These are phyloP conservation scores for Nemotelus nigrinus DNA, from an alignment of 2,888 invertebrate species.

Conservation along the genomic window DNA sequence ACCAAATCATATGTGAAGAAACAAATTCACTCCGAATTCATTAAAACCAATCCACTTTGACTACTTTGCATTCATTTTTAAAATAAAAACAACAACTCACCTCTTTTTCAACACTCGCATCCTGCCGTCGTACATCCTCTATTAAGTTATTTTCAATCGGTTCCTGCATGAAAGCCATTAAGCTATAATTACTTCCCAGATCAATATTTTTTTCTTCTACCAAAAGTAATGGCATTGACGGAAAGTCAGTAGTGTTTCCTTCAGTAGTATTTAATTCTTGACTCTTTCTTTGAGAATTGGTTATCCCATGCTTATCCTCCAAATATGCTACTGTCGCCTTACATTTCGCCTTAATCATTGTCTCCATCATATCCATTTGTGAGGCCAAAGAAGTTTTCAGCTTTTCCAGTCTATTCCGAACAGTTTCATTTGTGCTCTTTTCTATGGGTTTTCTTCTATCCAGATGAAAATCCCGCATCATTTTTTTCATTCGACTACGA, in stretches of 20 bases:
- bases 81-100: neutral
- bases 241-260: neutral
- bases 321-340: conserved; percentile 57
- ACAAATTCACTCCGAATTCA: too few species aligned
- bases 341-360: conserved; percentile 57
- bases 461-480: conserved; percentile 36
- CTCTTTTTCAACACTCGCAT: conserved; percentile 15
- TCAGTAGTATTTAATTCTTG: neutral
- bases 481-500: conserved; percentile 51
- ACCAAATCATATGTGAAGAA: too few species aligned
- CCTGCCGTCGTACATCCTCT: conserved; percentile 41
- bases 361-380: conserved; percentile 58
- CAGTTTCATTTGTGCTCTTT: conserved; percentile 37
- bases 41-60: too few species aligned
- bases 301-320: conserved; percentile 49
- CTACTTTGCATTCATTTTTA: too few species aligned
- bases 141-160: conserved; percentile 45
- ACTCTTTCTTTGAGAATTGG: neutral
- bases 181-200: neutral
- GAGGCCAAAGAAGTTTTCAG: conserved; percentile 56
- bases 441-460: conserved; percentile 45
- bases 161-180: conserved; percentile 25
- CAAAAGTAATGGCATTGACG: conserved; percentile 29
- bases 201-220: conserved; percentile 19
- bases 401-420: conserved; percentile 53